Evolutionary conservation across 2,797 vertebrate species (phyloP).

Genomic region (Crocodylus rhombifer): DNA sequence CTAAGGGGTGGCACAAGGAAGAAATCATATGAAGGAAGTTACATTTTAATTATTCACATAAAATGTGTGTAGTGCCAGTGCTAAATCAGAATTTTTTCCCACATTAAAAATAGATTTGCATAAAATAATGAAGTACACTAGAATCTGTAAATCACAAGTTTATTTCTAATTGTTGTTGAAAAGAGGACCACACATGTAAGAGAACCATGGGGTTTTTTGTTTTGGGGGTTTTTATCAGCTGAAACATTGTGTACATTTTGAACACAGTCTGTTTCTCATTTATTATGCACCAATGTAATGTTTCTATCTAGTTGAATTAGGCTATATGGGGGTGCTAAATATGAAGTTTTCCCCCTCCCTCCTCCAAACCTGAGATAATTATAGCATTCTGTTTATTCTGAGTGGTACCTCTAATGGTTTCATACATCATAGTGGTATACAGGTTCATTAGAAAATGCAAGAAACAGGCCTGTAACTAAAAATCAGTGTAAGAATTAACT

Average conservation of each 20-base stretch:
- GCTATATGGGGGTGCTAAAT: slow-evolving; percentile 64
- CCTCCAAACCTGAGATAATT: slow-evolving; percentile 71
- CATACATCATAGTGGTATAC: slow-evolving; percentile 42
- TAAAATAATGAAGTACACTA: slow-evolving; percentile 48
- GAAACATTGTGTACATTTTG: not conserved
- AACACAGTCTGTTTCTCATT: not conserved
- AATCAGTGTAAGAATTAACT: slow-evolving; percentile 65
- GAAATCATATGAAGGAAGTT: too few species aligned
- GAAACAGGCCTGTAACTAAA: slow-evolving; percentile 62
- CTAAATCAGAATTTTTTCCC: slow-evolving; percentile 26
- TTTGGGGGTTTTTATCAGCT: not conserved
- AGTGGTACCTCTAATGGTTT: slow-evolving; percentile 71
- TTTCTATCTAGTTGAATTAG: slow-evolving; percentile 54
- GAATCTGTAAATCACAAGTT: slow-evolving; percentile 39
- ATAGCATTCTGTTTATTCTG: slow-evolving; percentile 68
- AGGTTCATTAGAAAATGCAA: slow-evolving; percentile 72
- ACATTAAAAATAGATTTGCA: slow-evolving; percentile 36
- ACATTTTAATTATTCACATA: not conserved
- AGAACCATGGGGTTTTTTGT: not conserved
- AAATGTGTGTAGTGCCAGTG: not conserved
- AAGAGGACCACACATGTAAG: slow-evolving; percentile 33
- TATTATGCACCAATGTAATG: not conserved
- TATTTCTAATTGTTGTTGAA: slow-evolving; percentile 46
- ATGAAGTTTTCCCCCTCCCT: slow-evolving; percentile 69
- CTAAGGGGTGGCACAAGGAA: too few species aligned